Evolutionary conservation across 2,888 invertebrate genomes (phyloP), one percentile per base, ranked within the genome.

Genomic region (Dorcus parallelipipedus): DNA sequence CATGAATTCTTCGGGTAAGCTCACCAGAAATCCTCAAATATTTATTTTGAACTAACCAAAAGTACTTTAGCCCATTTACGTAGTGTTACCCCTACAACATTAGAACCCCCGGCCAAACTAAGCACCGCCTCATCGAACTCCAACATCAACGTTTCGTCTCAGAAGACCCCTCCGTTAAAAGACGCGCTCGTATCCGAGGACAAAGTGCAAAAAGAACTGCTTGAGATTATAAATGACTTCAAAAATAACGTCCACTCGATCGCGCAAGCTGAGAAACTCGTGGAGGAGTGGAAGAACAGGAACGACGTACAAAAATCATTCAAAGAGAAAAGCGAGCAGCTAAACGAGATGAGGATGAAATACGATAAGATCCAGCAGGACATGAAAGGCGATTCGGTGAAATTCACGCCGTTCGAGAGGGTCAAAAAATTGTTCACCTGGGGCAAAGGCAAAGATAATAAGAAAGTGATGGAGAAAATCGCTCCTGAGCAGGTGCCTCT

Each of bases 241-340:
- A 93, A 94, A 76, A 93, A 93, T 71, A 92, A 93, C 71, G 91
- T 93, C 3, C 89, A 92, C 65, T 89, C 91, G 0, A 90, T 94
- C 71, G 84, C 87, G 0, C 92, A 93, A 79, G 91, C 93, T 0
- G 93, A 93, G 75, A 86, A 89, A 67, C 80, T 94, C 52, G 93
- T 94, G 1, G 89, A 90, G 75, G 89, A 90, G 71, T 94, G 94
- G 94, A 87, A 86, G 70, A 91, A 90, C 68, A 83, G 93, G 56
- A 91, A 93, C 69, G 93, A 93, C 74, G 93, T 93, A 0, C 90
- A 91, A 69, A 91, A 90, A 69, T 93, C 92, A 2, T 84, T 91
- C 67, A 89, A 89, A 70, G 93, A 93, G 66, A 93, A 93, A 71
- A 89, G 92, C 73, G 89, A 91, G 54, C 91, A 93, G 70, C 79